A percentile compares a stretch with the other conserved stretches of the same genome.
These are phyloP conservation scores for Drosophila peninsularis DNA, from an alignment of 2,888 invertebrate species.

Conservation along the genomic window DNA sequence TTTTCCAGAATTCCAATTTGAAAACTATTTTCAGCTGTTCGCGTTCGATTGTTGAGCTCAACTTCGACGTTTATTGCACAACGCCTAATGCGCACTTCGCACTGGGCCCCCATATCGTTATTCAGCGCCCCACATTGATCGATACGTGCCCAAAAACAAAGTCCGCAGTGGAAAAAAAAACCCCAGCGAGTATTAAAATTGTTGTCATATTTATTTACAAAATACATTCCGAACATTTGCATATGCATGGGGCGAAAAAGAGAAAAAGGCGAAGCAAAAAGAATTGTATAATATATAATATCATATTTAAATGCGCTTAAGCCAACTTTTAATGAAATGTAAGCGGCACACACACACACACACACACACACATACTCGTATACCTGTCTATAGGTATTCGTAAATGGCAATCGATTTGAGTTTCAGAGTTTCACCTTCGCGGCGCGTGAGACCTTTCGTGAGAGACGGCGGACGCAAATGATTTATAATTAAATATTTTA, in stretches of 20 bases:
- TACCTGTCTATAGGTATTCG: slow-evolving; percentile 6
- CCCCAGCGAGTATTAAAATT: slow-evolving; percentile 35
- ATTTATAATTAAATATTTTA: slow-evolving; percentile 80
- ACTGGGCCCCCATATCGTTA: slow-evolving; percentile 9
- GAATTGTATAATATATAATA: slow-evolving; percentile 68
- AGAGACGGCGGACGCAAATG: slow-evolving; percentile 58
- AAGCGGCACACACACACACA: slow-evolving; percentile 44
- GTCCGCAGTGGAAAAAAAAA: slow-evolving; percentile 5
- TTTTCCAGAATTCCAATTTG: slow-evolving; percentile 3
- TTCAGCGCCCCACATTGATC: slow-evolving; percentile 27
- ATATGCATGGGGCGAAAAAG: slow-evolving; percentile 46
- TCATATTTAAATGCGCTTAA: slow-evolving; percentile 70
- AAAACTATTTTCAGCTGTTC: slow-evolving; percentile 25
- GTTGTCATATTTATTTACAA: slow-evolving; percentile 55
- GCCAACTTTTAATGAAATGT: slow-evolving; percentile 72
- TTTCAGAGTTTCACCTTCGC: slow-evolving; percentile 70
- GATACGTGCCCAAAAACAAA: slow-evolving; percentile 36
- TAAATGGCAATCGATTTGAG: slow-evolving; percentile 49
- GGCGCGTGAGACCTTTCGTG: slow-evolving; percentile 71
- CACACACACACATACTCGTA: neutral
- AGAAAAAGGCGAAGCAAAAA: slow-evolving; percentile 17
- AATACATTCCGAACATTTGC: slow-evolving; percentile 68
- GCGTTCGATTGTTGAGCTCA: neutral
- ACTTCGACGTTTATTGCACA: slow-evolving; percentile 24
- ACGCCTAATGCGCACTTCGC: slow-evolving; percentile 19